Evolutionary conservation across 2,888 invertebrate genomes (phyloP), one percentile per base, ranked within the genome.

Genomic region (Troides aeacus): DNA sequence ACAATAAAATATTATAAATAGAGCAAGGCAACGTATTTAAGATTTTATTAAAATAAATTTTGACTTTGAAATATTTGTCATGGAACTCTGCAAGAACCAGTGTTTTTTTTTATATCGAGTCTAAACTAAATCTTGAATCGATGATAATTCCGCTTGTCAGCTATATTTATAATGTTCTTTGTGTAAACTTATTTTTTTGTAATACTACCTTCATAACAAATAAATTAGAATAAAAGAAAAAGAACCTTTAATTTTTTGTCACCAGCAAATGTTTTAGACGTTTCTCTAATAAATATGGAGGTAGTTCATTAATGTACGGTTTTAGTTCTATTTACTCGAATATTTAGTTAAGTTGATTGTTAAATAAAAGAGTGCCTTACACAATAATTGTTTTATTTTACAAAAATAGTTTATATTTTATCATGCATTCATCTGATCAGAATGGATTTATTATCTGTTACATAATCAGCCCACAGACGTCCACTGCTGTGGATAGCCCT

Each of bases 281-380:
- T n/a, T 53, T 53, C 1, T 15, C 10, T 21, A 1, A 23, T 8
- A 15, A 18, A 21, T 63, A 53, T 64, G 53, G 39, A 64, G 64
- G 69, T 61, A 69, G 53, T 56, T n/a, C 23, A 50, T 50, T 24
- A 7, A 24, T 58, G 46, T 59, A 46, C n/a, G 30, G n/a, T 18
- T 57, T 46, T 62, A 57, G 17, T 58, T 46, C 12, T 57, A 42
- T 66, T 66, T 61, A 24, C 68, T 68, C 58, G 60, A 69, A 65
- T 69, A 30, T 61, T 30, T 46, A 66, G 53, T 60, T 60, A 64
- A 57, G 61, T 46, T 62, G 21, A 42, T n/a, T 24, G 56, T 56
- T 46, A 57, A 57, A 67, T 62, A 57, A 62, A 62, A 24, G 56
- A 67, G 67, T 62, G 67, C 30, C 62, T 68, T 60, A n/a, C 0